A percentile compares a stretch with the other conserved stretches of the same genome.
Conservation (phyloP, 2,888 invertebrate genomes). For the Drosophila nigricruria region DNA sequence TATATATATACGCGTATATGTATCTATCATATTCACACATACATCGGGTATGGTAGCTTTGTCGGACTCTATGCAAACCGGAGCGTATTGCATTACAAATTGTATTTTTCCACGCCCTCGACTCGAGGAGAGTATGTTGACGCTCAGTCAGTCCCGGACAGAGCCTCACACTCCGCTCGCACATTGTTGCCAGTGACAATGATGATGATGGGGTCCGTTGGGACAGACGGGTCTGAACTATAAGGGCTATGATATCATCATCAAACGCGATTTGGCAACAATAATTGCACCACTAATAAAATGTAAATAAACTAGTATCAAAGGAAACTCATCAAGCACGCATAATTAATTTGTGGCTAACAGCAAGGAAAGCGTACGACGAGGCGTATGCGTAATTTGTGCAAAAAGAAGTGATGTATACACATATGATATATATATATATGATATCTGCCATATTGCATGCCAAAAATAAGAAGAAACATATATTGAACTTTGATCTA, state of each 20-base stretch:
- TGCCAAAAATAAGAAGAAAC: slow-evolving; percentile 27
- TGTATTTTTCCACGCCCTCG: slow-evolving; percentile 71
- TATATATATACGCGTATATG: slow-evolving; percentile 4
- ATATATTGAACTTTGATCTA: slow-evolving; percentile 68
- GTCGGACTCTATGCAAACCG: slow-evolving; percentile 61
- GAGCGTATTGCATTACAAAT: slow-evolving; percentile 79
- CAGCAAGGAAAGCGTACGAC: not conserved
- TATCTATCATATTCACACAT: slow-evolving; percentile 18
- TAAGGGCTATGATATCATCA: slow-evolving; percentile 67
- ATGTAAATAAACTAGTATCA: slow-evolving; percentile 61
- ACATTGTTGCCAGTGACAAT: slow-evolving; percentile 32
- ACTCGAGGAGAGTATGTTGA: slow-evolving; percentile 50
- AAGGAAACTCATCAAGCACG: slow-evolving; percentile 29
- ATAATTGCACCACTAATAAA: slow-evolving; percentile 74
- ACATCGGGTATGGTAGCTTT: slow-evolving; percentile 21
- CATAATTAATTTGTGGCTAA: slow-evolving; percentile 34
- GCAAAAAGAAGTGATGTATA: no score
- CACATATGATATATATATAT: not conserved
- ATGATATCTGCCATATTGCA: slow-evolving; percentile 46
- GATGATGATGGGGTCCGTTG: slow-evolving; percentile 36
- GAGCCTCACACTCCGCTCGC: not conserved
- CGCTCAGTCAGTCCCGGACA: slow-evolving; percentile 26
- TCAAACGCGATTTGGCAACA: slow-evolving; percentile 68
- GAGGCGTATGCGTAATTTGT: slow-evolving; percentile 43
- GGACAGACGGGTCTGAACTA: slow-evolving; percentile 5